phyloP scores from a whole-genome alignment of 2,113 vertebrate genomes.

The Rana temporaria region DNA sequence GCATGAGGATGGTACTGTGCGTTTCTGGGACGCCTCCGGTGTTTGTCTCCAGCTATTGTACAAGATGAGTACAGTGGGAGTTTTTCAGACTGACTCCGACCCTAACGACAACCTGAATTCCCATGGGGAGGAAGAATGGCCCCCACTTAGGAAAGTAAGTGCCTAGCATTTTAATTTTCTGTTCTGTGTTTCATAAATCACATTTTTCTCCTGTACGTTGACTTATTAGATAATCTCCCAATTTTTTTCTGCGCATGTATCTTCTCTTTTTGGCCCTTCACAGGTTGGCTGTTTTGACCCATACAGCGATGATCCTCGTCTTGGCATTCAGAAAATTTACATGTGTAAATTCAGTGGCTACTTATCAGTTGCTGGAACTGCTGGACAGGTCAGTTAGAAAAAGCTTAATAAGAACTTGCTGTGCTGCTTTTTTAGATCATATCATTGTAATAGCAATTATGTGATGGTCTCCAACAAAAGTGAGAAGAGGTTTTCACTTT shows the following conservation, averaged over 20 bases:
- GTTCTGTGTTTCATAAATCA: neutral
- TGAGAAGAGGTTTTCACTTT: too few species aligned
- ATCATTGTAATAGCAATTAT: too few species aligned
- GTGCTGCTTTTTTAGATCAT: neutral
- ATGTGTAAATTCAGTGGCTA: constrained; percentile 98
- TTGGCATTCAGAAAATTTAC: constrained; percentile 97
- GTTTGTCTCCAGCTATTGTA: constrained; percentile 92
- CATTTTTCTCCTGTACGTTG: too few species aligned
- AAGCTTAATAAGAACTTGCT: too few species aligned
- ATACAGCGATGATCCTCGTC: constrained; percentile 95
- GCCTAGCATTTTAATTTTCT: neutral
- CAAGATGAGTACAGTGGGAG: constrained; percentile 88
- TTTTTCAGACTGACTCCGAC: constrained; percentile 91
- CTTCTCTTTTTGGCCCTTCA: neutral
- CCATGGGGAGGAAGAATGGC: constrained; percentile 92
- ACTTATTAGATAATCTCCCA: too few species aligned
- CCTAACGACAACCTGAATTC: constrained; percentile 88
- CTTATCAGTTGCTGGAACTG: constrained; percentile 92
- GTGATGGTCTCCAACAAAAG: too few species aligned
- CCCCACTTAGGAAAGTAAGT: constrained; percentile 91
- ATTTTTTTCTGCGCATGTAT: too few species aligned
- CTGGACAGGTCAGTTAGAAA: constrained; percentile 81
- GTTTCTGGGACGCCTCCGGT: constrained; percentile 97
- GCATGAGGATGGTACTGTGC: constrained; percentile 93
- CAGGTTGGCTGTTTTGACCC: constrained; percentile 97